phyloP scores from a whole-genome alignment of 2,797 vertebrate species.

The Pempheris klunzingeri region DNA sequence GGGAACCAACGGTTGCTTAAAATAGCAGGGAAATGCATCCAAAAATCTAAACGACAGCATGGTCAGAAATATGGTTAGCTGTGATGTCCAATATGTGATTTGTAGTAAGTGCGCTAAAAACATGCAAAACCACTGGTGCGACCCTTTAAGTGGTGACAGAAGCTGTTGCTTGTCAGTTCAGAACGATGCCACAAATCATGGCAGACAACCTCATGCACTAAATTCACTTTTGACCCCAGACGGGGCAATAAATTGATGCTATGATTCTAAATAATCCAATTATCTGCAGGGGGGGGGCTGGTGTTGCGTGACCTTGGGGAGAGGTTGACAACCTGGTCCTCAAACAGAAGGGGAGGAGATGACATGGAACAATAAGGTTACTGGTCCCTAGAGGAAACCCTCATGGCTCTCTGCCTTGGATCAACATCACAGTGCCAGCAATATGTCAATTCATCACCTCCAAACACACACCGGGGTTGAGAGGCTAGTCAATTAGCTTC shows the following conservation, averaged over 20 bases:
- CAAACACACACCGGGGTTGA: constrained; percentile 37
- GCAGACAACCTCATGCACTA: constrained; percentile 62
- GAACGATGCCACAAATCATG: constrained; percentile 63
- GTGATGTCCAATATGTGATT: constrained; percentile 25
- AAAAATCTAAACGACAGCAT: neutral
- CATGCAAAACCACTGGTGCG: neutral
- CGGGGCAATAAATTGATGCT: constrained; percentile 72
- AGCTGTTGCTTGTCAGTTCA: constrained; percentile 60
- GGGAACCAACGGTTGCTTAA: neutral
- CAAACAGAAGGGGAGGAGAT: constrained; percentile 79
- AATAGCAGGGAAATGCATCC: neutral
- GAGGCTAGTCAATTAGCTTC: constrained; percentile 70
- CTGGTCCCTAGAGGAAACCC: constrained; percentile 73
- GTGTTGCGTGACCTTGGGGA: constrained; percentile 80
- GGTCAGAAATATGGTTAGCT: neutral
- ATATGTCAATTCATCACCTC: constrained; percentile 79
- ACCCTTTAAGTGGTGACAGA: constrained; percentile 59
- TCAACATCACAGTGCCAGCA: constrained; percentile 76
- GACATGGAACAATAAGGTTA: constrained; percentile 84
- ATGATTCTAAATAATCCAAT: constrained; percentile 85
- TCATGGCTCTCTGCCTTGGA: constrained; percentile 74
- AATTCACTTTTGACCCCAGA: constrained; percentile 75
- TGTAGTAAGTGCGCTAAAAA: constrained; percentile 22
- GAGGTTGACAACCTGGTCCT: constrained; percentile 83
- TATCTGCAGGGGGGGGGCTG: constrained; percentile 63